These are phyloP conservation scores for Psittacara wagleri DNA, from an alignment of 2,113 vertebrate species.

Conservation along the genomic window DNA sequence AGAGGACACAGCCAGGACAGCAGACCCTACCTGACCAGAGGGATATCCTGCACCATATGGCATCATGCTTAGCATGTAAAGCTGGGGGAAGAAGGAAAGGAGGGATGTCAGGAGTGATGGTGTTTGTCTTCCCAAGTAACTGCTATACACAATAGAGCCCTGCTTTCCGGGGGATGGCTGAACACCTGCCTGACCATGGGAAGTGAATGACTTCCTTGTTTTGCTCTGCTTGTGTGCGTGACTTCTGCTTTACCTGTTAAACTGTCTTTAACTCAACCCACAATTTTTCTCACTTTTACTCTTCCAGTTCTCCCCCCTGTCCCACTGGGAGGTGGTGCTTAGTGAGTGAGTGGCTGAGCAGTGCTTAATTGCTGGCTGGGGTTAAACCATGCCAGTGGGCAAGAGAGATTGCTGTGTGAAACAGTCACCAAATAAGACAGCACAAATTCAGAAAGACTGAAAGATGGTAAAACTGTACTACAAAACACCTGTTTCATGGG, in stretches of 20 bases:
- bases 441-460: not conserved
- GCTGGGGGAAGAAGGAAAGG: not conserved
- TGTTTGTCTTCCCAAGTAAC: not conserved
- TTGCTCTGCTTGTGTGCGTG: not conserved
- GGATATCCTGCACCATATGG: fast-evolving
- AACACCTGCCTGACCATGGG: not conserved
- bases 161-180: not conserved
- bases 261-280: not conserved
- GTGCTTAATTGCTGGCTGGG: not conserved
- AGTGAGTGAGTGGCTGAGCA: not conserved
- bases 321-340: not conserved
- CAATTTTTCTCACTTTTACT: not conserved
- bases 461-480: not conserved
- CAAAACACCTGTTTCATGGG: not conserved
- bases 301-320: not conserved
- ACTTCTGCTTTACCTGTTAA: not conserved
- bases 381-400: not conserved
- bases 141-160: not conserved
- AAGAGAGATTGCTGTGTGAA: not conserved
- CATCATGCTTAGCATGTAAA: not conserved
- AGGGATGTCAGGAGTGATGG: not conserved
- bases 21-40: not conserved
- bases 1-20: not conserved
- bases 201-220: not conserved
- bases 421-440: not conserved